Evolutionary conservation across 2,888 invertebrate genomes (phyloP).

Genomic region (Agapetus fuscipes): DNA sequence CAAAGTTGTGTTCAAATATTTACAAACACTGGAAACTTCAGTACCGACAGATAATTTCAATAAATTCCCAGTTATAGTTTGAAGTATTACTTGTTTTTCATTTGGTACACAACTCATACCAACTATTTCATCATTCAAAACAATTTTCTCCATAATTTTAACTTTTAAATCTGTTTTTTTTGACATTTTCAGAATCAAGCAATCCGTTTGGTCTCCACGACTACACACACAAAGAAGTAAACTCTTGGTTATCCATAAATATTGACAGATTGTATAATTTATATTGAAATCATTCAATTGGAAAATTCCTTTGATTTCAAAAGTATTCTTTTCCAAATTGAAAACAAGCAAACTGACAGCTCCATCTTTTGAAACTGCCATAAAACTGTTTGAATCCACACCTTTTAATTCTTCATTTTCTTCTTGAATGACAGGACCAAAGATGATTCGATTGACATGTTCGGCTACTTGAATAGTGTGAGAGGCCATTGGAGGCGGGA

Average conservation of each 20-base stretch:
- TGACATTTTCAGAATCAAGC: not conserved
- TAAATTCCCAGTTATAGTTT: slow-evolving; percentile 30
- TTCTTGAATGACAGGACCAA: slow-evolving; percentile 34
- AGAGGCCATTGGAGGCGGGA: slow-evolving; percentile 80
- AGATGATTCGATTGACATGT: slow-evolving; percentile 50
- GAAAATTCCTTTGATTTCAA: too few relatives aligned
- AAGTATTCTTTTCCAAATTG: too few relatives aligned
- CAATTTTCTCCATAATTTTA: slow-evolving; percentile 30
- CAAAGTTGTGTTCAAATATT: slow-evolving; percentile 29
- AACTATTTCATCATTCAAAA: slow-evolving; percentile 28
- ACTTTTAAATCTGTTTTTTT: not conserved
- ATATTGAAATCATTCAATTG: too few relatives aligned
- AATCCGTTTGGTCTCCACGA: not conserved
- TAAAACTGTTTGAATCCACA: slow-evolving; percentile 35
- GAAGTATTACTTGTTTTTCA: slow-evolving; percentile 25
- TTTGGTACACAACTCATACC: slow-evolving; percentile 27
- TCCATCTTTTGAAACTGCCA: slow-evolving; percentile 32
- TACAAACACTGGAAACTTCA: slow-evolving; percentile 23
- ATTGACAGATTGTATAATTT: too few relatives aligned
- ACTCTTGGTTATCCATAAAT: not conserved
- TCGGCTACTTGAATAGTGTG: slow-evolving; percentile 44
- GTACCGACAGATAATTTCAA: slow-evolving; percentile 29
- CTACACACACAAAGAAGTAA: not conserved
- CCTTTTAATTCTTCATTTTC: not conserved
- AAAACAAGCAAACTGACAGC: too few relatives aligned